Evolutionary conservation across 2,797 vertebrate species (phyloP), one percentile per base, ranked within the genome.

Genomic region (Eospalax fontanierii): DNA sequence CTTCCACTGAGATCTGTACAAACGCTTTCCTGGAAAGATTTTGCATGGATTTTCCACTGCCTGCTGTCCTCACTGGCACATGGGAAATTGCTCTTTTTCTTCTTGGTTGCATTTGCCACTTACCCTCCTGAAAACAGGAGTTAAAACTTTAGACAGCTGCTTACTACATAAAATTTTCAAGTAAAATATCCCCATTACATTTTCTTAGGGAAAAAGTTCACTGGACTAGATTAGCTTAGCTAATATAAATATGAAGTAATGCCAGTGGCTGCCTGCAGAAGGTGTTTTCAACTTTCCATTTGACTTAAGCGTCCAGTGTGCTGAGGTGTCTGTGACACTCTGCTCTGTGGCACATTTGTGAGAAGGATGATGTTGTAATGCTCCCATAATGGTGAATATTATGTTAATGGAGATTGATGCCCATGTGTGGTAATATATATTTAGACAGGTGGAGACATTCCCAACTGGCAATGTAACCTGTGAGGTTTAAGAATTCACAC

Each of bases 31-130:
- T 98, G 98, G 98, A 98, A 98, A 98, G 96, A 94, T 74, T 96
- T 96, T 97, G 78, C 92, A 68, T 57, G 78, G 46, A 97, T 98
- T 98, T 98, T 98, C 98, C 98, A 98, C 79, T 97, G 76, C 95
- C 97, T 26, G 33, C 81, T 93, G 91, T 75, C 94, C 91, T 96
- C 78, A 90, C 87, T 74, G 96, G 96, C 61, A 91, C 93, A 94
- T 80, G 95, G 96, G 95, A 98, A 78, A 89, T 73, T 40, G 87
- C 63, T 83, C 57, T 38, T 61, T 97, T 97, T 65, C 98, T 79
- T 95, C 86, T 93, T 93, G 90, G 81, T 95, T 97, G 71, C 80
- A 89, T 97, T 98, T 98, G 87, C 93, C 95, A 96, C 90, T 97
- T 94, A 97, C 54, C 89, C 92, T 86, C 94, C 85, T 86, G 94